phyloP scores from a whole-genome alignment of 2,888 invertebrate genomes.

The Lomographa bimaculata region DNA sequence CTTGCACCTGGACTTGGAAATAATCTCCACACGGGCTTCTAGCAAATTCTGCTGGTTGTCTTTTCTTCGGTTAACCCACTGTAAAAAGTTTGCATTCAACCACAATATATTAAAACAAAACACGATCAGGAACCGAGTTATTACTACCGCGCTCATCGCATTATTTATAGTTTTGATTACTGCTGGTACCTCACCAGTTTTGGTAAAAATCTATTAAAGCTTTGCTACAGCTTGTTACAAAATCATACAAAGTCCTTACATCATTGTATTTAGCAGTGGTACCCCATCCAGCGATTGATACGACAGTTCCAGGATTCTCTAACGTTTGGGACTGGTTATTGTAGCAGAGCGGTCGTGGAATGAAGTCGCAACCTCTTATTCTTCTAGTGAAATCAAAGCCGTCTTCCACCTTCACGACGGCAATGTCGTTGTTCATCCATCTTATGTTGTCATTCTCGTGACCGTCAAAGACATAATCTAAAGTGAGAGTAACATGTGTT shows the following conservation, averaged over 20 bases:
- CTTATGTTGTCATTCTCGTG: constrained; percentile 71
- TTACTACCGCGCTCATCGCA: no score
- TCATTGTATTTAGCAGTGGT: constrained; percentile 63
- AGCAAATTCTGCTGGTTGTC: constrained; percentile 62
- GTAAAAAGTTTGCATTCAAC: constrained; percentile 12
- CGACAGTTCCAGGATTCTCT: constrained; percentile 62
- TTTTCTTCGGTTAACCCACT: constrained; percentile 65
- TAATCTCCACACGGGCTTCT: constrained; percentile 61
- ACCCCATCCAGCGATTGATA: constrained; percentile 67
- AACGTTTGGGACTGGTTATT: constrained; percentile 67
- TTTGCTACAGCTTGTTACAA: no score
- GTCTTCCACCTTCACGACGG: constrained; percentile 67
- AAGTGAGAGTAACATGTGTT: no score
- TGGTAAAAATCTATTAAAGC: no score
- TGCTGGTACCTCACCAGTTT: no score
- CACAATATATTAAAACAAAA: no score
- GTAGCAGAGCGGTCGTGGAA: constrained; percentile 65
- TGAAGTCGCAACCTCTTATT: constrained; percentile 64
- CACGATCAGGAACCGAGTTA: no score
- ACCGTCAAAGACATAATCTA: constrained; percentile 71
- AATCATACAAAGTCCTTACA: constrained; percentile 54
- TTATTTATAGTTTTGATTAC: no score
- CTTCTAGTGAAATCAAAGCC: constrained; percentile 66
- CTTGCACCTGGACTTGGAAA: constrained; percentile 62
- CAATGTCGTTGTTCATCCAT: constrained; percentile 77